Percentiles rank a stretch among this genome's conserved stretches.
Conservation (phyloP, 2,113 vertebrate species). For the Chlorocebus sabaeus region DNA sequence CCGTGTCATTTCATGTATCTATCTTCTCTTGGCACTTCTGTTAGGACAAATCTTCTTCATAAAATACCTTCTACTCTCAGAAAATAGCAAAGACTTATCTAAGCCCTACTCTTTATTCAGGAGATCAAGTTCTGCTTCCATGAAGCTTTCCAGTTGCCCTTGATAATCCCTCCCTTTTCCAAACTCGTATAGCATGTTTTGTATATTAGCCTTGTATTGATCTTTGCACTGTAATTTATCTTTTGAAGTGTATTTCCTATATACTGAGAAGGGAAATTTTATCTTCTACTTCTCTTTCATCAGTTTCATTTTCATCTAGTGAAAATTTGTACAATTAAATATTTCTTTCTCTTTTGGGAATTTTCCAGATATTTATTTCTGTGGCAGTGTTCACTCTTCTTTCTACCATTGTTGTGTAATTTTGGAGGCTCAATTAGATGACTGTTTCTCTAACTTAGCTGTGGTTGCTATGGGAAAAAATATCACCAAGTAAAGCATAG, state of each 20-base stretch:
- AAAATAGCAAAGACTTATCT: not conserved
- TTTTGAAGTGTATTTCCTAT: not conserved
- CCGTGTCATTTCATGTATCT: not conserved
- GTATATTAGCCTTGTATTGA: not conserved
- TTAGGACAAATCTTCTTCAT: not conserved
- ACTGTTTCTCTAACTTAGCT: not conserved
- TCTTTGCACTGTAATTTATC: not conserved
- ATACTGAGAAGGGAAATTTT: not conserved
- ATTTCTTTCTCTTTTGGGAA: not conserved
- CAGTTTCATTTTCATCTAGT: constrained; percentile 11
- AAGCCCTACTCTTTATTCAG: not conserved
- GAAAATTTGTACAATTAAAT: not conserved
- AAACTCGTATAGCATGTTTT: not conserved
- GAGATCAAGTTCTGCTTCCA: not conserved
- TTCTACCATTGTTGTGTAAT: not conserved
- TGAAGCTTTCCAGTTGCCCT: not conserved
- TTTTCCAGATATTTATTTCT: not conserved
- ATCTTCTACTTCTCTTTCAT: not conserved
- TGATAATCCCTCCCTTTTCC: not conserved
- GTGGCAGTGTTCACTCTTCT: not conserved
- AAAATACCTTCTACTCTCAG: not conserved
- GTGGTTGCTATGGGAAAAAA: not conserved
- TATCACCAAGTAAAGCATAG: not conserved
- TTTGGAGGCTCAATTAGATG: not conserved
- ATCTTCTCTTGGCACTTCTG: not conserved